Percentiles rank a stretch among this genome's conserved stretches.
phyloP scores from a whole-genome alignment of 2,797 vertebrate species.

The Hippocampus kuda region DNA sequence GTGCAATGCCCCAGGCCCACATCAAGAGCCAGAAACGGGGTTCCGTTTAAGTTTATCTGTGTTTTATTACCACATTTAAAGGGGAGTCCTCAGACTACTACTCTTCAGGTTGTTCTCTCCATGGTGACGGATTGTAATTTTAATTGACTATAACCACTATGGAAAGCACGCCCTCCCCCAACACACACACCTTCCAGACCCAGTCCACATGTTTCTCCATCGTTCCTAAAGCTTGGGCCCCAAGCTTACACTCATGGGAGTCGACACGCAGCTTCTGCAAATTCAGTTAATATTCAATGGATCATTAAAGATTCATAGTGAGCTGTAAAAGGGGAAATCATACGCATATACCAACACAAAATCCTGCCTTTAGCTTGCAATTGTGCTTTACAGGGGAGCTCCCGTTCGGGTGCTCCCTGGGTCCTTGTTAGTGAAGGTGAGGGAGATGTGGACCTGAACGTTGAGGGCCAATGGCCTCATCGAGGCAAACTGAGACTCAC shows the following conservation, averaged over 20 bases:
- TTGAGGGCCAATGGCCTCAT: conserved; percentile 31
- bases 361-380: conserved; percentile 61
- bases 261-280: conserved; percentile 61
- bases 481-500: conserved; percentile 22
- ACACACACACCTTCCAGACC: conserved; percentile 20
- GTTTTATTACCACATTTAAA: conserved; percentile 37
- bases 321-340: conserved; percentile 59
- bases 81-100: conserved; percentile 47
- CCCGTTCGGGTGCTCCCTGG: conserved; percentile 51
- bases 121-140: conserved; percentile 70
- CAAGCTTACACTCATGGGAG: conserved; percentile 61
- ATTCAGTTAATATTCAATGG: conserved; percentile 75
- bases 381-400: conserved; percentile 59
- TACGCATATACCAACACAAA: conserved; percentile 55
- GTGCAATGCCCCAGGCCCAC: conserved; percentile 36
- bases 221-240: conserved; percentile 48
- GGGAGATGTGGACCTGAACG: conserved; percentile 29
- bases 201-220: conserved; percentile 23
- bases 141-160: conserved; percentile 70
- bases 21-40: conserved; percentile 21
- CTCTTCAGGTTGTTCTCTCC: conserved; percentile 56
- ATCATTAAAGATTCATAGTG: conserved; percentile 74
- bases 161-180: conserved; percentile 53
- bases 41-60: conserved; percentile 18
- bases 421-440: conserved; percentile 49